These are phyloP conservation scores for Rousettus leschenaultii DNA, from an alignment of 2,113 vertebrate genomes.

Conservation along the genomic window DNA sequence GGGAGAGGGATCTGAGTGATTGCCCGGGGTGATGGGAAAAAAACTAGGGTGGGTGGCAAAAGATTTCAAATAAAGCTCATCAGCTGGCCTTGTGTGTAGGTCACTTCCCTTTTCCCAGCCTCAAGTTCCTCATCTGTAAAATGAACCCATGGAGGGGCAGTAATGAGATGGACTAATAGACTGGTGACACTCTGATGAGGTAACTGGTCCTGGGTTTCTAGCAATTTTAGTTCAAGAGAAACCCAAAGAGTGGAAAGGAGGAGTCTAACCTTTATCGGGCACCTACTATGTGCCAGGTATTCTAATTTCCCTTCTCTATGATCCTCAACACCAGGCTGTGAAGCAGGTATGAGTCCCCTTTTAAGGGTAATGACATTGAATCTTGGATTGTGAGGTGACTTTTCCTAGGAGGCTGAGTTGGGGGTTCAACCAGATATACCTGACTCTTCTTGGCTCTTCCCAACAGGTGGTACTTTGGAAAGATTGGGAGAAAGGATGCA, in stretches of 20 bases:
- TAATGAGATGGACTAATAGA: not conserved
- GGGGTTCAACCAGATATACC: accelerated
- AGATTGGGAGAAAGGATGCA: slow-evolving; percentile 94
- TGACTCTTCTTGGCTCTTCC: not conserved
- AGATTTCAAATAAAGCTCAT: not conserved
- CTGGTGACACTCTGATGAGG: not conserved
- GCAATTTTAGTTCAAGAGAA: slow-evolving; percentile 9
- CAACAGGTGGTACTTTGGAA: slow-evolving; percentile 96
- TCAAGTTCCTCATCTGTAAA: slow-evolving; percentile 12
- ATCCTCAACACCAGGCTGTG: not conserved
- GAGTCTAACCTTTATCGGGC: not conserved
- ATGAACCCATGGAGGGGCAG: not conserved
- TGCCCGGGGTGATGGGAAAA: not conserved
- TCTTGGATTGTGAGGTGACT: not conserved
- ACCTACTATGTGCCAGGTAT: not conserved
- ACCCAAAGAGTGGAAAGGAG: not conserved
- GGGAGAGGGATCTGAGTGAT: not conserved
- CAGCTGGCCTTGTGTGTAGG: not conserved
- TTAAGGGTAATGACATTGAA: not conserved
- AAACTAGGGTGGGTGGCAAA: not conserved
- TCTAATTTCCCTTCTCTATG: not conserved
- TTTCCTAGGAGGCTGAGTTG: not conserved
- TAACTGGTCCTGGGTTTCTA: not conserved
- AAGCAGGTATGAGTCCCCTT: not conserved
- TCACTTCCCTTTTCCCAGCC: not conserved